phyloP scores from a whole-genome alignment of 2,113 vertebrate species.

The Oriolus oriolus region DNA sequence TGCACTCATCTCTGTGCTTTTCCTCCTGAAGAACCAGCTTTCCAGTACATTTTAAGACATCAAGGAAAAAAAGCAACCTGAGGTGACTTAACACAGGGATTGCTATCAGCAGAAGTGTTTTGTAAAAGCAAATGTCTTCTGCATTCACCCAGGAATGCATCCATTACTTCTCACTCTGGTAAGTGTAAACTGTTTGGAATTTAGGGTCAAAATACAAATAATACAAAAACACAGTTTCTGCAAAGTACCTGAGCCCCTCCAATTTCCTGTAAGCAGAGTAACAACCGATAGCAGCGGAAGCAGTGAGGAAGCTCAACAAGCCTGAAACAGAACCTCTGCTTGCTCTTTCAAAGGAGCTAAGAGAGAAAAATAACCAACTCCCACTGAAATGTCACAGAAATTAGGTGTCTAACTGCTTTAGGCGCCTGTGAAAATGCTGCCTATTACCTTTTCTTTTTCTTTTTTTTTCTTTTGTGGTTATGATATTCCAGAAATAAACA shows the following conservation, averaged over 20 bases:
- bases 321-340: background rate
- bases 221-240: background rate
- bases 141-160: background rate
- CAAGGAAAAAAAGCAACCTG: background rate
- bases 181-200: background rate
- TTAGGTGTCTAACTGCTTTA: background rate
- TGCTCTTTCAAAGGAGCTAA: background rate
- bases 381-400: background rate
- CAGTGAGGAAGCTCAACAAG: background rate
- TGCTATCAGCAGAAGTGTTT: background rate
- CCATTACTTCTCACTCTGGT: background rate
- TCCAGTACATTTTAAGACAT: background rate
- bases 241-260: background rate
- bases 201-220: background rate
- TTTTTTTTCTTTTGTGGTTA: background rate
- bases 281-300: rapidly evolving
- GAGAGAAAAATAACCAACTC: background rate
- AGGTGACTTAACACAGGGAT: background rate
- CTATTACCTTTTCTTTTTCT: background rate
- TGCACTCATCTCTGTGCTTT: background rate
- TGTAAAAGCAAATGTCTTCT: background rate
- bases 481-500: slow-evolving; percentile 2
- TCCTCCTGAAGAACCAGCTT: background rate
- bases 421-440: background rate
- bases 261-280: background rate